Base-by-base conservation (phyloP, 2,888 invertebrate genomes). In the Stenichneumon culpator region DNA sequence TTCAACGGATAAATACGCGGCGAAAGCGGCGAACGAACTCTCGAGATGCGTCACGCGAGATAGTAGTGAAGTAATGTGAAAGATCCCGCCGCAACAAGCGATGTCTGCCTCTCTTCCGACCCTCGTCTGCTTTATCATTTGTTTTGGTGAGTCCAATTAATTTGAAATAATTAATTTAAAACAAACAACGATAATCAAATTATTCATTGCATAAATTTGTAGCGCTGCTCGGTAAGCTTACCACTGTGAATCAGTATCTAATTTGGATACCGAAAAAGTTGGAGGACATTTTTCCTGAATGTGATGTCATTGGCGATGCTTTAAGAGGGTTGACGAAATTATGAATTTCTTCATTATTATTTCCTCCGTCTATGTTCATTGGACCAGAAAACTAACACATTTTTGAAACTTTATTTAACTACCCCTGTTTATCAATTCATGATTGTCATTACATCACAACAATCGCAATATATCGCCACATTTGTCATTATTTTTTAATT, bases 51-150 rank as follows among this genome's bases (percentile, higher is more conserved):
- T 47, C 86, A 82, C 75, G 83, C 81, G 87, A 90, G 88, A 90
- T 90, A 91, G 88, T 90, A 89, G 87, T 86, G 87, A 83, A 88
- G 89, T 82, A 87, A 92, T 92, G 92, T 92, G 90, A 92, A 89
- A 86, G 83, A 89, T 78, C 86, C 87, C 89, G 88, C 80, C 87
- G 86, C 86, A 89, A 89, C 86, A 91, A 93, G 92, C 92, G 89
- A 93, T 93, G 93, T 92, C 93, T 92, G 90, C 93, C 90, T 89
- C 90, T 91, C 90, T 91, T 89, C 90, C 90, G 89, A 88, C 88
- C 88, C 88, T 93, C 88, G 84, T 92, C 90, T 92, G 89, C 89
- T 91, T 93, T 91, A 91, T 93, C 86, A 90, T 93, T 93, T 93
- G 89, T 93, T 93, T 93, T 92, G 93, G 93, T 93, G 86, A 92